Percentiles rank a stretch among this genome's conserved stretches.
These are phyloP conservation scores for Scaptomyza flava DNA, from an alignment of 2,888 invertebrate genomes.

Conservation along the genomic window DNA sequence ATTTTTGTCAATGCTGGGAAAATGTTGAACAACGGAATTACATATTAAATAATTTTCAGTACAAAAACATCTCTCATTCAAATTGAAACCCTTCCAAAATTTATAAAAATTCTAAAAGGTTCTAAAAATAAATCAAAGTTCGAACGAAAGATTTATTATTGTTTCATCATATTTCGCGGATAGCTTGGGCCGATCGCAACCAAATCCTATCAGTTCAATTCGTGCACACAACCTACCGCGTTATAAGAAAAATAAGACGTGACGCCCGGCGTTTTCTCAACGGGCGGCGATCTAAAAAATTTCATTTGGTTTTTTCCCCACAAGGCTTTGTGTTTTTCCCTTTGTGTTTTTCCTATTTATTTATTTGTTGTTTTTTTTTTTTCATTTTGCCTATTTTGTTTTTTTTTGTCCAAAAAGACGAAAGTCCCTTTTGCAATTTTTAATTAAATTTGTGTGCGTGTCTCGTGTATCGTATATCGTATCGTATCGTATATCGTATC, in stretches of 20 bases:
- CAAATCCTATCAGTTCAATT: constrained; percentile 48
- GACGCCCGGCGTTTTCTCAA: constrained; percentile 52
- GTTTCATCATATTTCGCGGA: constrained; percentile 64
- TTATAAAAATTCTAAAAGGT: constrained; percentile 78
- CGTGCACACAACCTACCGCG: constrained; percentile 51
- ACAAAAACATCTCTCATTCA: constrained; percentile 71
- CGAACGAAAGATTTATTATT: constrained; percentile 66
- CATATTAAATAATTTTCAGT: constrained; percentile 43
- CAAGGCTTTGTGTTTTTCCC: constrained; percentile 53
- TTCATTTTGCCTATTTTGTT: constrained; percentile 29
- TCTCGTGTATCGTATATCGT: constrained; percentile 4
- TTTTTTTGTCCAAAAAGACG: constrained; percentile 21
- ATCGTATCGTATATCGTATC: constrained; percentile 11
- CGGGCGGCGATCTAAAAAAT: constrained; percentile 59
- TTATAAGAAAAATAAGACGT: constrained; percentile 45
- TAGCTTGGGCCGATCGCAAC: constrained; percentile 53
- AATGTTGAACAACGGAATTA: constrained; percentile 8
- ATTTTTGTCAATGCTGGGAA: constrained; percentile 5
- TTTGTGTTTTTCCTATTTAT: constrained; percentile 25
- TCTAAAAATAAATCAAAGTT: constrained; percentile 73
- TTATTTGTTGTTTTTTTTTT: constrained; percentile 41
- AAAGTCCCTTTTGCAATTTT: constrained; percentile 28
- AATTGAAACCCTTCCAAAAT: constrained; percentile 71
- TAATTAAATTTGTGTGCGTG: constrained; percentile 28
- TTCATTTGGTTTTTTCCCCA: constrained; percentile 56